phyloP scores from a whole-genome alignment of 1,140 invertebrate genomes.

The Wiebesia pumilae region DNA sequence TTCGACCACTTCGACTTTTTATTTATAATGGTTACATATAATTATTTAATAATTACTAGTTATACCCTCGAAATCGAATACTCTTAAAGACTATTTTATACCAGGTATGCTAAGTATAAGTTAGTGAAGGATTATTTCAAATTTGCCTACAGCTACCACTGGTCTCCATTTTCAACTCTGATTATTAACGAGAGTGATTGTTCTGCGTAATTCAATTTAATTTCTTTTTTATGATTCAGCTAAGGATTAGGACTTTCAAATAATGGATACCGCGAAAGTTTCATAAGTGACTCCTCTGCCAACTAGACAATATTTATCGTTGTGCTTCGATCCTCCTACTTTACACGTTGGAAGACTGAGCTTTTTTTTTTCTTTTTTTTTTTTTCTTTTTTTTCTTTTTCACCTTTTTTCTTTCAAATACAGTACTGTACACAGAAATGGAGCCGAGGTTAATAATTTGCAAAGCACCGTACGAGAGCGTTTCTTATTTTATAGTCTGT shows the following conservation, averaged over 20 bases:
- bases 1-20: too few relatives aligned
- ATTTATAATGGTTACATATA: too few relatives aligned
- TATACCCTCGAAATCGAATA: too few relatives aligned
- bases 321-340: neutral
- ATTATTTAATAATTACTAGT: too few relatives aligned
- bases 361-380: neutral
- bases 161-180: too few relatives aligned
- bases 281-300: neutral
- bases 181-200: too few relatives aligned
- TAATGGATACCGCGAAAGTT: neutral
- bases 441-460: neutral
- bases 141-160: too few relatives aligned
- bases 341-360: constrained; percentile 39
- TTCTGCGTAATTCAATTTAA: too few relatives aligned
- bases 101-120: too few relatives aligned
- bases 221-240: neutral
- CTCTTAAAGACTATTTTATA: too few relatives aligned
- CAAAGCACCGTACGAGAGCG: neutral
- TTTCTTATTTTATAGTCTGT: neutral
- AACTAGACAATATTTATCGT: neutral
- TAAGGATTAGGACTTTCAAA: neutral
- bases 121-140: too few relatives aligned
- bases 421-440: neutral
- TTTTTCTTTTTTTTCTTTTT: neutral
- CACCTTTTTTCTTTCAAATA: neutral